These are phyloP conservation scores for Platycercus adscitus DNA, from an alignment of 2,113 vertebrate species.

Conservation along the genomic window DNA sequence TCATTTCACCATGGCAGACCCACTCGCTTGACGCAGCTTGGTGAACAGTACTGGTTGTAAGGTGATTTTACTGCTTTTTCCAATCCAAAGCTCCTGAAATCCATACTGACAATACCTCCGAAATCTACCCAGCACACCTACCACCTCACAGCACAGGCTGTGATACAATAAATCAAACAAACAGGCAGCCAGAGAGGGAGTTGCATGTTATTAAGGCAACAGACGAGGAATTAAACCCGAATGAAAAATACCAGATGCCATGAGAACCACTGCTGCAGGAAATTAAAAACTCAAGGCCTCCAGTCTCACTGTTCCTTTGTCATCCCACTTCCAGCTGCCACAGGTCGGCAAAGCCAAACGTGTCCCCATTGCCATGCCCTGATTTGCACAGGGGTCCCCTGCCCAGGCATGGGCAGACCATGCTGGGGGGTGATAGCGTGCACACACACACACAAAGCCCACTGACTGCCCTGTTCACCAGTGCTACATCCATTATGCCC, in stretches of 20 bases:
- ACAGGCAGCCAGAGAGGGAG: neutral
- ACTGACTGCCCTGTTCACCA: rapidly evolving
- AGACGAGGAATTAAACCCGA: neutral
- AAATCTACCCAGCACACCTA: neutral
- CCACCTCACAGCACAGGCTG: neutral
- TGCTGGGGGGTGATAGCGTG: neutral
- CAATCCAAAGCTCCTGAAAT: neutral
- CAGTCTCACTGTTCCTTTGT: neutral
- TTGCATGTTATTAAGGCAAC: neutral
- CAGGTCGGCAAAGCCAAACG: neutral
- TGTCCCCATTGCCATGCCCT: rapidly evolving
- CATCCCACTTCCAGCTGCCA: neutral
- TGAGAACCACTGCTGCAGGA: neutral
- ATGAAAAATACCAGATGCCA: conserved; percentile 19
- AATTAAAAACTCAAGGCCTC: conserved; percentile 5
- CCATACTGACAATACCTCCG: neutral
- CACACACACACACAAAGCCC: neutral
- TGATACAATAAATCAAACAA: too few relatives aligned
- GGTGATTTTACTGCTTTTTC: neutral
- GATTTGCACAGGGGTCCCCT: neutral
- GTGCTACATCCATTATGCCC: neutral
- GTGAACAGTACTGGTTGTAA: neutral
- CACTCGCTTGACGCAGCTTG: neutral
- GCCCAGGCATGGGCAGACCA: rapidly evolving
- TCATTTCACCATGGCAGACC: neutral